A percentile compares a stretch with the other conserved stretches of the same genome.
phyloP scores from a whole-genome alignment of 1,140 invertebrate genomes.

The Drosophila ficusphila region DNA sequence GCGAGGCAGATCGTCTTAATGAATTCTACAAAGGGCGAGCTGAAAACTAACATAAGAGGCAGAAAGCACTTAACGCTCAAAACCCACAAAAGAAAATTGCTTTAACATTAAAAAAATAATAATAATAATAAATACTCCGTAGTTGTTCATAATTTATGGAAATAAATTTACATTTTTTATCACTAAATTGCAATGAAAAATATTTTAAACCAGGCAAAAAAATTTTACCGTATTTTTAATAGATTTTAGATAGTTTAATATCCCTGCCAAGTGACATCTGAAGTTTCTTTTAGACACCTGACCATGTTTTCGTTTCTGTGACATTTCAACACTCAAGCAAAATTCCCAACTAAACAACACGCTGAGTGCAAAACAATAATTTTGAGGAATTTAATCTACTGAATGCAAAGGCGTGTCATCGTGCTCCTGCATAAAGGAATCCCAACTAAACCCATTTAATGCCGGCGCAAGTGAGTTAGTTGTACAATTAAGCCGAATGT shows the following conservation, averaged over 20 bases:
- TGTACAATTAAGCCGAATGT: constrained; percentile 21
- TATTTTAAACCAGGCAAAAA: no score
- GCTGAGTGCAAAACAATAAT: neutral
- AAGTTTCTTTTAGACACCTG: no score
- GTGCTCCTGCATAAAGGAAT: constrained; percentile 9
- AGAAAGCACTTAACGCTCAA: no score
- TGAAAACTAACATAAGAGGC: neutral
- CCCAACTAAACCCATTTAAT: constrained; percentile 31
- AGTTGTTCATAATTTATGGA: no score
- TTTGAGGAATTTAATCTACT: constrained; percentile 15
- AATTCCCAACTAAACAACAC: constrained; percentile 9
- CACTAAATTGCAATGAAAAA: no score
- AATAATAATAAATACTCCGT: no score
- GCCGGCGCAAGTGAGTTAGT: constrained; percentile 21
- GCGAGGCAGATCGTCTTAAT: constrained; percentile 88
- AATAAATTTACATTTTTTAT: neutral
- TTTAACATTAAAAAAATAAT: no score
- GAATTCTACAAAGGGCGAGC: constrained; percentile 42
- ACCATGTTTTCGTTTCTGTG: no score
- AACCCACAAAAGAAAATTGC: no score
- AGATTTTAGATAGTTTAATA: no score
- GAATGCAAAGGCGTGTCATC: neutral
- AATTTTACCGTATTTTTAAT: no score
- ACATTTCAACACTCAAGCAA: constrained; percentile 14
- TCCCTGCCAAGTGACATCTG: no score